These are phyloP conservation scores for Propithecus deckenii DNA, from an alignment of 2,797 vertebrate species.

Conservation along the genomic window DNA sequence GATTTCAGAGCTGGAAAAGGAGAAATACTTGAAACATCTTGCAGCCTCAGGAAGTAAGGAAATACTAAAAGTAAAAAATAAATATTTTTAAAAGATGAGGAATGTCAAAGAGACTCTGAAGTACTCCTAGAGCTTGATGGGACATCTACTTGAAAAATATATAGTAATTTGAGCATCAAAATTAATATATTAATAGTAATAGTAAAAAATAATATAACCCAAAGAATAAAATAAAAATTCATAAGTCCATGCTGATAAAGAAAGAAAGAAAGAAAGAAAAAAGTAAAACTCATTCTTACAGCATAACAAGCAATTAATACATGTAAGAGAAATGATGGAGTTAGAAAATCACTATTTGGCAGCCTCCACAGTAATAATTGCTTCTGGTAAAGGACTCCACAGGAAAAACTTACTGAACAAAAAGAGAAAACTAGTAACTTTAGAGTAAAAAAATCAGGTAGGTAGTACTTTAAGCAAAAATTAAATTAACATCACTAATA, in stretches of 20 bases:
- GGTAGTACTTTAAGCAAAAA: background rate
- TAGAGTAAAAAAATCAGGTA: background rate
- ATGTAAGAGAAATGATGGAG: background rate
- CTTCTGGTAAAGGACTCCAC: background rate
- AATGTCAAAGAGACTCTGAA: background rate
- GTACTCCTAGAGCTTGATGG: background rate
- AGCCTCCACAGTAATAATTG: background rate
- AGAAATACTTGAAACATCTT: background rate
- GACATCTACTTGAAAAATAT: background rate
- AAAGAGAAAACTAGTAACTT: background rate
- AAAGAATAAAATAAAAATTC: background rate
- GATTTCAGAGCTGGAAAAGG: background rate
- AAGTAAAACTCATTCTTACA: background rate
- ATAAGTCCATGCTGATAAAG: background rate
- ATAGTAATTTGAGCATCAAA: background rate
- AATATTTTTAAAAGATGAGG: background rate
- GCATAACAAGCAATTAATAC: background rate
- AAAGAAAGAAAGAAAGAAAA: too few relatives aligned
- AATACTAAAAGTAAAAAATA: background rate
- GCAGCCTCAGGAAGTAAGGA: background rate
- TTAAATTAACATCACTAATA: background rate
- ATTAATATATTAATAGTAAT: background rate
- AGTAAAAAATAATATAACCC: background rate
- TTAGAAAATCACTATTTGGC: background rate
- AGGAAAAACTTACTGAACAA: background rate